These are phyloP conservation scores for Linyphia triangularis DNA, from an alignment of 2,888 invertebrate genomes.

Conservation along the genomic window DNA sequence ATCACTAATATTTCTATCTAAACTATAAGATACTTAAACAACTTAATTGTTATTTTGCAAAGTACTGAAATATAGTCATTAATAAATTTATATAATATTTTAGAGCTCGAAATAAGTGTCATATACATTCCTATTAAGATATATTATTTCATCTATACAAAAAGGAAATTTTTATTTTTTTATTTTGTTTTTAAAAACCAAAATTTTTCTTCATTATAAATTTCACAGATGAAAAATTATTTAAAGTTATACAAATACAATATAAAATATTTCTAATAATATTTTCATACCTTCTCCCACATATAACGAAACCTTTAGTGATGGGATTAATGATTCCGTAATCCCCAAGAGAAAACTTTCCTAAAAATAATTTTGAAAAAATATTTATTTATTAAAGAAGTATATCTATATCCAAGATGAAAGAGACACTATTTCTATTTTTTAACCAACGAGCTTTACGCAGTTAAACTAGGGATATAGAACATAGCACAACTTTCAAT, in stretches of 20 bases:
- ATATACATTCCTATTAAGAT: too few species aligned
- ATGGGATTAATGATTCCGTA: conserved; percentile 34
- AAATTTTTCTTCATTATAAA: background rate
- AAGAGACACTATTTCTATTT: background rate
- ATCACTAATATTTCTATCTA: too few species aligned
- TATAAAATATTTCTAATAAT: background rate
- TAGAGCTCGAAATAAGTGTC: too few species aligned
- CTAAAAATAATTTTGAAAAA: background rate
- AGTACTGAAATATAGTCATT: too few species aligned
- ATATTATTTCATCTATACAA: background rate
- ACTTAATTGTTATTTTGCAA: too few species aligned
- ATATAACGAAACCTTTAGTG: conserved; percentile 13
- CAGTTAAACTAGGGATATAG: background rate
- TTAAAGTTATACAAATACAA: background rate
- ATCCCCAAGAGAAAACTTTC: background rate
- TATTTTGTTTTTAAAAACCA: background rate
- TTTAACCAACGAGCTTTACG: background rate
- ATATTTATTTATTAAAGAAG: background rate
- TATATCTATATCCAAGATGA: background rate
- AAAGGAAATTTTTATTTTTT: background rate
- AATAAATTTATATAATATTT: too few species aligned
- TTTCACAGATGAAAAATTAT: background rate
- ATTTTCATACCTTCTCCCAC: conserved; percentile 77
- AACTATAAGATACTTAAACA: too few species aligned
- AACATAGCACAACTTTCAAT: background rate